Base-by-base conservation (phyloP, 2,888 invertebrate species). In the Dynastes tityus region DNA sequence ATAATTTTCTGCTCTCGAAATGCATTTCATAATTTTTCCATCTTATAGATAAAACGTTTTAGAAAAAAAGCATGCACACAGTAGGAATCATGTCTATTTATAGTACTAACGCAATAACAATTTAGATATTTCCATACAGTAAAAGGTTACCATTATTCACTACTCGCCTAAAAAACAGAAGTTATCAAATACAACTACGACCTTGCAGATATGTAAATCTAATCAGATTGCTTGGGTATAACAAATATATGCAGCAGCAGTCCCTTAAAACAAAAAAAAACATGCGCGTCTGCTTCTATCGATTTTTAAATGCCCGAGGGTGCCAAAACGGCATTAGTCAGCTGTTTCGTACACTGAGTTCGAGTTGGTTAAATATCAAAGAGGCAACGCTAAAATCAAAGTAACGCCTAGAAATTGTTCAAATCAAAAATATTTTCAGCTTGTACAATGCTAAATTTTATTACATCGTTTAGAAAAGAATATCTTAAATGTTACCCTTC, bases 51-150 rank as follows among this genome's bases (percentile, higher is more conserved):
- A 32, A 32, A 32, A 55, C 51, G 49, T 51, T 68, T 45, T 61
- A 45, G 32, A 40, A 61, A 16, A 45, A 55, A 55, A 3, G 16
- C 40, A 61, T 49, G 32, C 45, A 74, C 63, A 61, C n/a, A 71
- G 16, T 45, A 32, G 22, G 61, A 74, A 61, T 74, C 73, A 74
- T 74, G 61, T 45, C 73, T 74, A 74, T 74, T 74, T 74, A 74
- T 74, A 74, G 73, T 40, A 45, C 16, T 61, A 74, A 49, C 73
- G 73, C 49, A 58, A 74, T 55, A 68, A 27, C 49, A 51, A 49
- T 22, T 68, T 51, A 29, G 27, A 68, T 51, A 68, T 68, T 68
- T 63, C 45, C 45, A 45, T 45, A 45, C 45, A 11, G 45, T 8
- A 45, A 45, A 11, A 45, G 45, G 45, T 11, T 45, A 45, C 11